A percentile compares a stretch with the other conserved stretches of the same genome.
Conservation (phyloP, 2,113 vertebrate species). For the Myanophis thanlyinensis region DNA sequence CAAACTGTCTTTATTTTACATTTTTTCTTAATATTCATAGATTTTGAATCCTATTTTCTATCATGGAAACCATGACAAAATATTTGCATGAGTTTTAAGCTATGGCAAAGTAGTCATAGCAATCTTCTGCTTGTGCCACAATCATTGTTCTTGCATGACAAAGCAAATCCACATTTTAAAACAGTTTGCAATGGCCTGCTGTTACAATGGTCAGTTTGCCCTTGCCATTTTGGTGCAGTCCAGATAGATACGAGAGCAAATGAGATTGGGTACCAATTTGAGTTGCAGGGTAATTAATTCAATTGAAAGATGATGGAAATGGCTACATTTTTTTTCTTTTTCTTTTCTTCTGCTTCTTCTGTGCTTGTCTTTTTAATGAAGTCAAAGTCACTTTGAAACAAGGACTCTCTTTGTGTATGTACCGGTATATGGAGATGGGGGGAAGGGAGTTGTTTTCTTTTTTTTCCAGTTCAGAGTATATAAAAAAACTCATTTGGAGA, state of each 20-base stretch:
- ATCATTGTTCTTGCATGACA: neutral
- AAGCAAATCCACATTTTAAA: neutral
- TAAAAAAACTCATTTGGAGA: neutral
- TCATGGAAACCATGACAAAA: neutral
- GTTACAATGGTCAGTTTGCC: neutral
- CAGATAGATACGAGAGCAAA: neutral
- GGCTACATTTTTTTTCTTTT: neutral
- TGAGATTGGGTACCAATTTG: neutral
- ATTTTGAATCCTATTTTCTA: neutral
- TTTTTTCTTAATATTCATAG: neutral
- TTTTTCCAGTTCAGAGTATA: neutral
- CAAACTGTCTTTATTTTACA: neutral
- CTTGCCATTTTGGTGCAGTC: neutral
- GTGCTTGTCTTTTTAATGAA: neutral
- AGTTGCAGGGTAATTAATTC: neutral
- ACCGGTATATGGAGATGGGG: neutral
- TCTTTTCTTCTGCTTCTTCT: neutral
- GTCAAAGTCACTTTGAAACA: neutral
- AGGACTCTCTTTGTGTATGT: neutral
- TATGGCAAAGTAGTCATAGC: neutral
- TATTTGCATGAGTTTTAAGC: neutral
- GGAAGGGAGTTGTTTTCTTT: neutral
- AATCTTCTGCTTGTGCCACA: neutral
- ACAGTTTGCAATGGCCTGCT: neutral
- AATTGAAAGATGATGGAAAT: neutral